Evolutionary conservation across 2,888 invertebrate genomes (phyloP).

Genomic region (Drosophila hamatofila): DNA sequence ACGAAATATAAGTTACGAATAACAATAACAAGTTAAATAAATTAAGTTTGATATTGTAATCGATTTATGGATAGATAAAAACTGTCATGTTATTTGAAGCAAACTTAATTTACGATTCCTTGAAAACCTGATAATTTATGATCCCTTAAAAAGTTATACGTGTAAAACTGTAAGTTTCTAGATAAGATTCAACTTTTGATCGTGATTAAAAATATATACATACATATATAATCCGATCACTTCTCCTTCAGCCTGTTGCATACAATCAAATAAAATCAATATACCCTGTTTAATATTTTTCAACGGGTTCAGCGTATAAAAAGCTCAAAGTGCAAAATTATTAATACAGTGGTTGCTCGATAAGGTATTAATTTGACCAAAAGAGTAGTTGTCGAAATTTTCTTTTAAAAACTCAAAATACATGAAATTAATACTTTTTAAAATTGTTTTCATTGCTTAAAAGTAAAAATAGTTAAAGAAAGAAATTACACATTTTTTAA

Average conservation of each 20-base stretch:
- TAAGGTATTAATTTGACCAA: neutral
- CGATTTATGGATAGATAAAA: too few species aligned
- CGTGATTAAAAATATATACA: neutral
- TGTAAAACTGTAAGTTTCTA: neutral
- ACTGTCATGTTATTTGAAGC: neutral
- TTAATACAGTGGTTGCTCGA: slow-evolving; percentile 1
- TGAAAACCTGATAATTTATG: too few species aligned
- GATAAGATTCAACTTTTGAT: neutral
- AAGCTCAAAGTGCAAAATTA: slow-evolving; percentile 3
- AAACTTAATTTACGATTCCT: too few species aligned
- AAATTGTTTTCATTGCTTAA: too few species aligned
- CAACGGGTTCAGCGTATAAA: neutral
- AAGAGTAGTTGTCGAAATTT: neutral
- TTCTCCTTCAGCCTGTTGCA: neutral
- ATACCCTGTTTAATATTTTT: neutral
- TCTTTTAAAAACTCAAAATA: too few species aligned
- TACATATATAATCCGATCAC: neutral
- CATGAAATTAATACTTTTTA: too few species aligned
- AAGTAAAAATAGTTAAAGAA: too few species aligned
- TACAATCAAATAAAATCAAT: neutral
- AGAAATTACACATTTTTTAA: too few species aligned
- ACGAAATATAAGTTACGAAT: neutral
- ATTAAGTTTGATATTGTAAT: neutral
- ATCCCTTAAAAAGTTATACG: too few species aligned
- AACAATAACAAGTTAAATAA: neutral